Percentiles rank a stretch among this genome's conserved stretches.
Conservation (phyloP, 2,888 invertebrate genomes). For the Mesoligia furuncula region DNA sequence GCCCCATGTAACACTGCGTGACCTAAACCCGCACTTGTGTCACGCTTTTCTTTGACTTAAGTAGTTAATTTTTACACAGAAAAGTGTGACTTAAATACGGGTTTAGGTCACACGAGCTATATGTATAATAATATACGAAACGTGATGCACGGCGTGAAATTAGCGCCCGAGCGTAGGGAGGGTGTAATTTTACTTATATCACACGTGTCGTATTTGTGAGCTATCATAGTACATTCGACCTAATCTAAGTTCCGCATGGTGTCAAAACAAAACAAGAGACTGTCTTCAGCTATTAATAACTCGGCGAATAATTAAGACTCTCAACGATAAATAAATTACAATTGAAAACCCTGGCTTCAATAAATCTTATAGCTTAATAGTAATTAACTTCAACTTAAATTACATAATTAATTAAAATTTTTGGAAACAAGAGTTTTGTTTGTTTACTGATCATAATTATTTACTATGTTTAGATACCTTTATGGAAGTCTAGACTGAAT, state of each 20-base stretch:
- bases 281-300: constrained; percentile 8
- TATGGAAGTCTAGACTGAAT: background rate
- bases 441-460: constrained; percentile 3
- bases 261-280: constrained; percentile 3
- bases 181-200: no score
- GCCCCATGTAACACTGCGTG: background rate
- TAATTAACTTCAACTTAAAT: constrained; percentile 37
- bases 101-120: no score
- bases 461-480: constrained; percentile 1
- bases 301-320: constrained; percentile 25
- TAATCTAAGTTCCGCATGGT: background rate
- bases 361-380: constrained; percentile 24
- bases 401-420: constrained; percentile 16
- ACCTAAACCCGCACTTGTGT: background rate
- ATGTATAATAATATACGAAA: no score
- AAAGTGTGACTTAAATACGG: no score
- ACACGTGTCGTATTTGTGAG: no score
- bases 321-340: constrained; percentile 19
- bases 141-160: no score
- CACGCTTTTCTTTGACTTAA: background rate
- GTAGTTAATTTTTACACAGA: no score
- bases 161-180: no score
- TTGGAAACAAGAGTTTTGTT: constrained; percentile 14
- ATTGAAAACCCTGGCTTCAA: constrained; percentile 19
- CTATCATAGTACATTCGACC: background rate